These are phyloP conservation scores for Pomatostomus ruficeps DNA, from an alignment of 2,113 vertebrate species.

Conservation along the genomic window DNA sequence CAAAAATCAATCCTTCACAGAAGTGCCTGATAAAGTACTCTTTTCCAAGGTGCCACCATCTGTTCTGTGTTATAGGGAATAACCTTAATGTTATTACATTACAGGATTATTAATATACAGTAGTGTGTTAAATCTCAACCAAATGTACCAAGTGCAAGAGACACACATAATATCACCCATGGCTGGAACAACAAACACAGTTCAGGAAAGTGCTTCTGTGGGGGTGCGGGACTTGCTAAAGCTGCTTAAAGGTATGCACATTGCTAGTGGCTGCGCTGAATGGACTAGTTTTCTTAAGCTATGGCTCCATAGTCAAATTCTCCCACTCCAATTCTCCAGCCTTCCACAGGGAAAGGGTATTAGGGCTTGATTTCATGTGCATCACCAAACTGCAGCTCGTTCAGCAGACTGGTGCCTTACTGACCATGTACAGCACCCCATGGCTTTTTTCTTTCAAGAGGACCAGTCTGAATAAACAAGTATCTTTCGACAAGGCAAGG, in stretches of 20 bases:
- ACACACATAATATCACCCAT: not conserved
- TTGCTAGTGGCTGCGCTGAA: not conserved
- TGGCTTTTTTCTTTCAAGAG: not conserved
- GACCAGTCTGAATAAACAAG: not conserved
- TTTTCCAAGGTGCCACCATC: conserved; percentile 1
- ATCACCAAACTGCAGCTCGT: not conserved
- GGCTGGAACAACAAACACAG: not conserved
- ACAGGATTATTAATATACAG: conserved; percentile 21
- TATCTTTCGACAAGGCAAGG: not conserved
- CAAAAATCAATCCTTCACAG: not conserved
- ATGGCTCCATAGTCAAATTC: not conserved
- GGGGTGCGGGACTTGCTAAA: not conserved
- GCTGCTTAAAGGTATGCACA: not conserved
- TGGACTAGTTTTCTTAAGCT: not conserved
- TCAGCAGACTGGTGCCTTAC: not conserved
- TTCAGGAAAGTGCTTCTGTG: not conserved
- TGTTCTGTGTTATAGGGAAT: not conserved
- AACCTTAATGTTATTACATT: conserved; percentile 23
- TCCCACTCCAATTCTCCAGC: not conserved
- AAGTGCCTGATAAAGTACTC: not conserved
- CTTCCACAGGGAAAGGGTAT: not conserved
- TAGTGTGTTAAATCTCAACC: conserved; percentile 12
- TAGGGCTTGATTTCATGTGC: not conserved
- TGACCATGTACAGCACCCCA: not conserved
- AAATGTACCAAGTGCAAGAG: not conserved